Evolutionary conservation across 2,797 vertebrate species (phyloP).

Genomic region (Oreochromis mossambicus): DNA sequence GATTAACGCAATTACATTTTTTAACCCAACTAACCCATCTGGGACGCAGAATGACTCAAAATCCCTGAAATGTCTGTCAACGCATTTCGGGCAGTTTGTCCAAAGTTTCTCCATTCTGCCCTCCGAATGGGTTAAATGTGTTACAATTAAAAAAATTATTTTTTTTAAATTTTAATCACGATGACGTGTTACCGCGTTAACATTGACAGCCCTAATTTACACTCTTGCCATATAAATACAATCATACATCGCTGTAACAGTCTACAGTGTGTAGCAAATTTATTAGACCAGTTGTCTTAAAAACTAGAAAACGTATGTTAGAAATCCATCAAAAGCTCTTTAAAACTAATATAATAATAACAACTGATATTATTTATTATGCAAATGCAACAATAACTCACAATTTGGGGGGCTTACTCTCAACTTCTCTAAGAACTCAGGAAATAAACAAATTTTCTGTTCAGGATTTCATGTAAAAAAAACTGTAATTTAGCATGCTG

Average conservation of each 20-base stretch:
- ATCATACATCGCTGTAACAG: background rate
- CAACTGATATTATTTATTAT: accelerated
- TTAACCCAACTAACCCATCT: background rate
- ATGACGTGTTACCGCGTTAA: background rate
- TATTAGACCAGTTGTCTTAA: background rate
- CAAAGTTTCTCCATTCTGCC: background rate
- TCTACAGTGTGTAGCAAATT: background rate
- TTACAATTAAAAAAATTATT: background rate
- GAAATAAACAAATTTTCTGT: background rate
- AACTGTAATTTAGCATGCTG: background rate
- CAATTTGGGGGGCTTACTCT: background rate
- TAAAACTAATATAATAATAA: background rate
- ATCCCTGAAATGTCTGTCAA: background rate
- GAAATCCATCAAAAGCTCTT: background rate
- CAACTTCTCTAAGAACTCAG: background rate
- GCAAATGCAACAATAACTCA: background rate
- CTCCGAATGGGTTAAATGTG: background rate
- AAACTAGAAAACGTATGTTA: background rate
- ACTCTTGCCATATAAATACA: background rate
- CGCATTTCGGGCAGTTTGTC: background rate
- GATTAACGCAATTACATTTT: background rate
- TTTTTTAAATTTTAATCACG: background rate
- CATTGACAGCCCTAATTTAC: background rate
- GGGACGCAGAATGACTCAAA: background rate
- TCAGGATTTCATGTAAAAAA: background rate